Base-by-base conservation (phyloP, 2,113 vertebrate species). In the Hyla sarda region DNA sequence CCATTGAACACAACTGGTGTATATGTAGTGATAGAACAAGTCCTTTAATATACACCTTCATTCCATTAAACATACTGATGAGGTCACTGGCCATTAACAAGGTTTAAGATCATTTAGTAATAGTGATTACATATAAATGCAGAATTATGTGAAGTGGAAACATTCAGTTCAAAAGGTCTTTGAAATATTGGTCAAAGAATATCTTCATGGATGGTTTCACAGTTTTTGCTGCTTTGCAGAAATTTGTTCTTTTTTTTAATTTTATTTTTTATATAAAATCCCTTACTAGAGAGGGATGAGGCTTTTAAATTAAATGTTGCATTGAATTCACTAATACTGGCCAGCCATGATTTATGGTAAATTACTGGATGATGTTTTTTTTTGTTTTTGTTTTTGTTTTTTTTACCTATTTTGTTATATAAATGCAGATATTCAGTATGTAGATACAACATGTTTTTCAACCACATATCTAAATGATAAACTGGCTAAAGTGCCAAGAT, bases 141-240 rank as follows among this genome's bases (percentile, higher is more conserved):
- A 10, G 17, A 76, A 76, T 28, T 71, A 71, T 28, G 47, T 76
- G 73, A 50, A 50, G 73, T 52, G 25, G 45, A 76, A 76, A 76
- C 25, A 23, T 71, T 47, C 23, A 28, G n/a, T 76, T 17, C 73
- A 30, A 76, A 50, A 50, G n/a, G 47, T 47, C 23, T 74, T 47
- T n/a, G 72, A 74, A 74, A 74, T 48, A 16, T 10, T 48, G 41
- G n/a, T 74, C 41, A 45, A 71, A 71, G 67, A 41, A 71, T 41
- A 47, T 45, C n/a, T 25, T 47, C 41, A 74, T 74, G 72, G 41
- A 25, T 74, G 21, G 41, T 48, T 74, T 48, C 47, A 50, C 47
- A 48, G 47, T 52, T 76, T 69, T 71, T 41, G 41, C 32, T 71
- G 67, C 21, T 37, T 41, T 23, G 2, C 19, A 71, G 67, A 76